Base-by-base conservation (phyloP, 2,888 invertebrate genomes). In the Polia nebulosa region DNA sequence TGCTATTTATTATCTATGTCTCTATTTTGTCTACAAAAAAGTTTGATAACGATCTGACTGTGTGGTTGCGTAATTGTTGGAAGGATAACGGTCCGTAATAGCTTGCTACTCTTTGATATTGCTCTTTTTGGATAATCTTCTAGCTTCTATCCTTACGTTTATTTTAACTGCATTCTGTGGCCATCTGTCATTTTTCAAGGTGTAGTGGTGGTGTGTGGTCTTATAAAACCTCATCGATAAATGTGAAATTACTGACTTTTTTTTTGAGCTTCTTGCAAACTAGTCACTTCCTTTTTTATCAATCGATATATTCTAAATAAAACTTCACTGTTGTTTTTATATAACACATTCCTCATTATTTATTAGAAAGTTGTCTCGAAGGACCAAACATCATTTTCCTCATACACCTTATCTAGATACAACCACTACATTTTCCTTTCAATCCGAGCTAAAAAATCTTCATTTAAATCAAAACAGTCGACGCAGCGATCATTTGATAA, bases 1-100 rank as follows among this genome's bases (percentile, higher is more conserved):
- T 66, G 72, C 81, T 83, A 86, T 89, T 88, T 87, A 81, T 81
- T 82, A 78, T 77, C 76, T 80, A 78, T 78, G 78, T 82, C 82
- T 78, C 56, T 68, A 76, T 80, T 77, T 55, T 75, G 78, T 63
- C 56, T 66, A 64, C 74, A 59, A 75, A 73, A 76, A 83, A 66
- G 68, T 71, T 71, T 75, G 66, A 69, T 72, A 74, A 76, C 25
- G 51, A 79, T 68, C 76, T 59, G 49, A 41, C 45, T 49, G 36
- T 41, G 15, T 17, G 36, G 27, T 60, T 76, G 25, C 45, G 45
- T 61, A 62, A 62, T 70, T 65, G 49, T 29, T 56, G 36, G 32
- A 70, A 36, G 39, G 34, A 63, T 51, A 45, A 29, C 45, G 9
- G 27, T 39, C 8, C 22, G n/a, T 36, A 27, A 36, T 29, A 55